Conservation (phyloP, 2,888 invertebrate genomes). For the Phania funesta region DNA sequence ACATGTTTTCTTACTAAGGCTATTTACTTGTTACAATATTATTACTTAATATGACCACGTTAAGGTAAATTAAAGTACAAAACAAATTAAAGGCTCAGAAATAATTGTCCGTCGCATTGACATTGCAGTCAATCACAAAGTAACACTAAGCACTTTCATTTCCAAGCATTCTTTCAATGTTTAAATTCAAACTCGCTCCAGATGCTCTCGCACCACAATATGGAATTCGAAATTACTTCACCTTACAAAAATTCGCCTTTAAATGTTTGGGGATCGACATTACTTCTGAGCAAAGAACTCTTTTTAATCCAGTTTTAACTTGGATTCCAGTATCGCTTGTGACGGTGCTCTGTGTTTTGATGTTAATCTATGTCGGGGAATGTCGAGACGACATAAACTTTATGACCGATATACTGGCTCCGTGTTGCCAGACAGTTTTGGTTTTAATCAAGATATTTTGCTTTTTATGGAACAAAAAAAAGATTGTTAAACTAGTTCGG, state of each 20-base stretch:
- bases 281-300: not conserved
- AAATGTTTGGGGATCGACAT: conserved; percentile 29
- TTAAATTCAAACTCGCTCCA: not conserved
- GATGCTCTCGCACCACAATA: conserved; percentile 9
- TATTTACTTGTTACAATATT: too few species aligned
- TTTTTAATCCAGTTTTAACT: not conserved
- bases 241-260: conserved; percentile 23
- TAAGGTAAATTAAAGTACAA: too few species aligned
- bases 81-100: too few species aligned
- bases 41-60: too few species aligned
- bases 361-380: conserved; percentile 30
- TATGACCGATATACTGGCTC: conserved; percentile 57
- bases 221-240: conserved; percentile 27
- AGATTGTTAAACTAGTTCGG: conserved; percentile 47
- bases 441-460: conserved; percentile 49
- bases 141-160: too few species aligned
- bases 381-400: conserved; percentile 46
- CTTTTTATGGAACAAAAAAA: conserved; percentile 53
- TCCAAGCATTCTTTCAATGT: conserved; percentile 10
- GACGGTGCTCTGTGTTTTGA: not conserved
- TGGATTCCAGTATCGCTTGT: not conserved
- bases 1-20: too few species aligned
- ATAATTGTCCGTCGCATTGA: too few species aligned
- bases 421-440: conserved; percentile 49
- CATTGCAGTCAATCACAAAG: too few species aligned